Conservation (phyloP, 2,888 invertebrate genomes). For the Cosmia trapezina region DNA sequence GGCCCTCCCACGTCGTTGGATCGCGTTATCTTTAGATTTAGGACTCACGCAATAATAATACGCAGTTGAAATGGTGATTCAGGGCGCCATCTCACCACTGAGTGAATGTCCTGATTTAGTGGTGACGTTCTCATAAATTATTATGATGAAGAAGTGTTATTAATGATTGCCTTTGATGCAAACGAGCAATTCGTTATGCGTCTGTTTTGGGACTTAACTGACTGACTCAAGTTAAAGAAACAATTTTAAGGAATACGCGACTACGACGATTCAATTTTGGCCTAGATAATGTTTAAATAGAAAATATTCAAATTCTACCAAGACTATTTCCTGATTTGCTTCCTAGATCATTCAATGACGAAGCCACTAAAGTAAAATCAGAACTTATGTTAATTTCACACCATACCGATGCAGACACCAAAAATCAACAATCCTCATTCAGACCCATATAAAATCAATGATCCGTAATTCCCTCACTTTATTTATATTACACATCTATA, state of each 20-base stretch:
- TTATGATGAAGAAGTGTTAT: conserved; percentile 62
- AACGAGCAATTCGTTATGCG: conserved; percentile 44
- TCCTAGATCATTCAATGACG: too few relatives aligned
- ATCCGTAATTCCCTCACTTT: conserved; percentile 19
- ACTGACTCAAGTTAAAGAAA: conserved; percentile 2
- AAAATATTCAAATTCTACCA: not conserved
- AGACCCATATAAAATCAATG: conserved; percentile 27
- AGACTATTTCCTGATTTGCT: not conserved
- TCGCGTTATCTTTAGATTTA: conserved; percentile 87
- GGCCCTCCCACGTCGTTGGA: conserved; percentile 84
- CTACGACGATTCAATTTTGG: not conserved
- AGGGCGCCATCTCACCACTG: conserved; percentile 55
- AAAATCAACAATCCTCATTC: not conserved
- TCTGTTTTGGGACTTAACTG: conserved; percentile 21
- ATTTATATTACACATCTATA: conserved; percentile 29
- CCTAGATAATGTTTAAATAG: not conserved
- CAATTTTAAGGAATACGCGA: conserved; percentile 8
- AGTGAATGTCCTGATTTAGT: conserved; percentile 73
- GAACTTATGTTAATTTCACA: not conserved
- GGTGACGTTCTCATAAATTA: conserved; percentile 72
- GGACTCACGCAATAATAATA: conserved; percentile 80
- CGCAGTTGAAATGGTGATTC: conserved; percentile 73
- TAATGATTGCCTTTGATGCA: conserved; percentile 56
- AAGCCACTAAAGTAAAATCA: not conserved
- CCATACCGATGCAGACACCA: not conserved